Conservation (phyloP, 2,113 vertebrate genomes). For the Puma concolor region DNA sequence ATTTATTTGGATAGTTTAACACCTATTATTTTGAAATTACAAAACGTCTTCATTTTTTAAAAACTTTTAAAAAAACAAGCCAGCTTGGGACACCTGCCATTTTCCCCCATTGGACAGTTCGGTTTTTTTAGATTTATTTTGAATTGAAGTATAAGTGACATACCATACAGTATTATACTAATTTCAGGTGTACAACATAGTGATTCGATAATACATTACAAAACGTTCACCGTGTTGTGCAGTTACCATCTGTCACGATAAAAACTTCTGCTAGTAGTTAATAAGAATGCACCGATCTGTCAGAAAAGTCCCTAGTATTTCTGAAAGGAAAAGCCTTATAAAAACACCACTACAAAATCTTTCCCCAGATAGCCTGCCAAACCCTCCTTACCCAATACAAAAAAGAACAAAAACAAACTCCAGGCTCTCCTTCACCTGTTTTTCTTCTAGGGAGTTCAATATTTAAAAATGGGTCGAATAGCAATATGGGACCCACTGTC, state of each 20-base stretch:
- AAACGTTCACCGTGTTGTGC: neutral
- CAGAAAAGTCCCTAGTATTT: neutral
- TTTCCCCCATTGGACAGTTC: neutral
- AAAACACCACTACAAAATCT: neutral
- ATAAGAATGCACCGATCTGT: neutral
- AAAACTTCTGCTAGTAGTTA: neutral
- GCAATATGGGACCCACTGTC: neutral
- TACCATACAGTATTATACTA: neutral
- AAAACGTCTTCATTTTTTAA: neutral
- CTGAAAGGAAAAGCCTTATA: neutral
- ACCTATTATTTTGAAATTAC: neutral
- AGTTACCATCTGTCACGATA: neutral
- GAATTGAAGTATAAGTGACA: neutral
- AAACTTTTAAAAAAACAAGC: neutral
- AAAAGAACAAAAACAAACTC: neutral
- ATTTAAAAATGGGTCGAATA: neutral
- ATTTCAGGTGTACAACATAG: neutral
- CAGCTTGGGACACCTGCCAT: neutral
- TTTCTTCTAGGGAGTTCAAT: neutral
- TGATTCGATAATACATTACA: neutral
- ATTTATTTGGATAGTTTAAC: conserved; percentile 8
- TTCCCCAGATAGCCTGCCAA: neutral
- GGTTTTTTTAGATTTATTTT: neutral
- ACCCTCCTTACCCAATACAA: neutral
- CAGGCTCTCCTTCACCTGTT: neutral